These are phyloP conservation scores for Neosilurus mollespiculum DNA, from an alignment of 2,797 vertebrate species.

Conservation along the genomic window DNA sequence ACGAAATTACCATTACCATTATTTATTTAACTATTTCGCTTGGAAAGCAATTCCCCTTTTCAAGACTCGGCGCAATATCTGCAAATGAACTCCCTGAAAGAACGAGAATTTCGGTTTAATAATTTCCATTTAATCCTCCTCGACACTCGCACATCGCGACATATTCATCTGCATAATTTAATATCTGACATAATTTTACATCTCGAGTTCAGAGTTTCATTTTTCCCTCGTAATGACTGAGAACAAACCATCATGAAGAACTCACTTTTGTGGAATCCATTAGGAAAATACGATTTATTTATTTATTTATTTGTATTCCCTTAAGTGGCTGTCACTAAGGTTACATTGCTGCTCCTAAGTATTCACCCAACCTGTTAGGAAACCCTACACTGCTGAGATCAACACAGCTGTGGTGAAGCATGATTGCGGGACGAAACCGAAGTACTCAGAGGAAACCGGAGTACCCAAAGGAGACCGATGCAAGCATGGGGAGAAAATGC, in stretches of 20 bases:
- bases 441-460: too few species aligned
- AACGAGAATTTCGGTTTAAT: slow-evolving; percentile 54
- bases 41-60: slow-evolving; percentile 33
- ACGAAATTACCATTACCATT: neutral
- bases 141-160: neutral
- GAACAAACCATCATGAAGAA: neutral
- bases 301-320: neutral
- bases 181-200: slow-evolving; percentile 12
- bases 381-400: neutral
- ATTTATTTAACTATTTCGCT: slow-evolving; percentile 28
- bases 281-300: neutral
- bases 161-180: slow-evolving; percentile 14
- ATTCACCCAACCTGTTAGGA: neutral
- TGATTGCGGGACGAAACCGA: too few species aligned
- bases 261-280: neutral
- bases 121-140: slow-evolving; percentile 40
- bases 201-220: neutral
- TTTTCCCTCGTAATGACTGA: neutral
- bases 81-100: slow-evolving; percentile 55
- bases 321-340: neutral
- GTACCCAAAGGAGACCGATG: too few species aligned
- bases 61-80: slow-evolving; percentile 39
- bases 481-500: too few species aligned
- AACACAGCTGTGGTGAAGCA: neutral
- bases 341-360: neutral